Conservation (phyloP, 2,113 vertebrate genomes). For the Aramus guarauna region DNA sequence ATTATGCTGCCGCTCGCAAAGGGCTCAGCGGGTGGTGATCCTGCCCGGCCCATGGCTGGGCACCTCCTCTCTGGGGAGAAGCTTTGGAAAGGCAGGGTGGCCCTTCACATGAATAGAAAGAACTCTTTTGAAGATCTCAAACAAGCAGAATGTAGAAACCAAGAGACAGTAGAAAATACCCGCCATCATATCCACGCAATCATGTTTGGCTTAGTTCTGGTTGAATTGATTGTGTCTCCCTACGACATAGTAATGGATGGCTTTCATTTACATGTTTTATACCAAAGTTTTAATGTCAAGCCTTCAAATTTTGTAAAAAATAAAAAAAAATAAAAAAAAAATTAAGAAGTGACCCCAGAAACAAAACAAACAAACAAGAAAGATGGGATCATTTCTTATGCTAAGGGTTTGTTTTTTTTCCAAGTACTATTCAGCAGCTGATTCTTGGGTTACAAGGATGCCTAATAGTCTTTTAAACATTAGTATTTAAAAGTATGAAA, state of each 20-base stretch:
- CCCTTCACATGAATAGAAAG: constrained; percentile 63
- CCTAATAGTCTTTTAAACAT: constrained; percentile 24
- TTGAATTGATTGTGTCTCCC: not conserved
- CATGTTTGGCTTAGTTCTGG: not conserved
- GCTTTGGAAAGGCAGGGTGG: constrained; percentile 78
- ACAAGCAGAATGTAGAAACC: constrained; percentile 41
- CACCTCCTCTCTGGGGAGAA: constrained; percentile 70
- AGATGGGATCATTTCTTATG: constrained; percentile 46
- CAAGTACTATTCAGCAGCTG: constrained; percentile 18
- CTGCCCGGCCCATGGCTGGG: not conserved
- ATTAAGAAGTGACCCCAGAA: not conserved
- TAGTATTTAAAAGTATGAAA: not conserved
- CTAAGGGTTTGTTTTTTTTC: not conserved
- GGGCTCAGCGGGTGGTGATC: not conserved
- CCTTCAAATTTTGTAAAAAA: constrained; percentile 63
- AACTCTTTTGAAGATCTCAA: constrained; percentile 61
- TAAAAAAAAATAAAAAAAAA: not conserved
- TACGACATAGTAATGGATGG: not conserved
- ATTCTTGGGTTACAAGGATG: constrained; percentile 9
- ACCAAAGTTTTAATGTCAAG: constrained; percentile 75
- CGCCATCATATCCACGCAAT: not conserved
- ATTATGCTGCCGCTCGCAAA: not conserved
- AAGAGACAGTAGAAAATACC: constrained; percentile 12
- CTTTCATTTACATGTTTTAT: constrained; percentile 68
- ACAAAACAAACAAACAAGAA: not conserved